Base-by-base conservation (phyloP, 2,888 invertebrate genomes). In the Lasioglossum lativentre region DNA sequence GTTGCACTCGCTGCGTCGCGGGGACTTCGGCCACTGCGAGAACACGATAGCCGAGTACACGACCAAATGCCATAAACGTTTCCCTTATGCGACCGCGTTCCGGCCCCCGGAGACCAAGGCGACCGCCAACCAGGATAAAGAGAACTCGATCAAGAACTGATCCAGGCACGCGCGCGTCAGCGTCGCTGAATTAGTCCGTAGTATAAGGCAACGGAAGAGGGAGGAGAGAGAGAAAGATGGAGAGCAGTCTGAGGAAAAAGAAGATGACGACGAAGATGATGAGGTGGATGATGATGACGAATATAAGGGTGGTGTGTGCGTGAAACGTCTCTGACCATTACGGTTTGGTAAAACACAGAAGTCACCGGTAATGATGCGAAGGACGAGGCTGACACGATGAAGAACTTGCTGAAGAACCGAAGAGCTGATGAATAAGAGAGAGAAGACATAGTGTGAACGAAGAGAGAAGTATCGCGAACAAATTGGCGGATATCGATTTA, bases 71-170 rank as follows among this genome's bases (percentile, higher is more conserved):
- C 97, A 97, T 94, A 95, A 95, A 91, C 96, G 96, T 92, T 98
- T 98, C 95, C 98, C 98, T 45, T 97, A 97, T 95, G 98, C 98
- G 85, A 96, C 97, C 89, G 97, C 97, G 78, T 98, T 98, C 95
- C 95, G 92, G 91, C 95, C 90, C 86, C 92, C 92, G 68, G 93
- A 93, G 74, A 68, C 91, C 40, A 92, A 91, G 78, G 63, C 89
- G 78, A 90, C 89, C 68, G 86, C 86, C 87, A 93, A 95, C 88
- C 94, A 94, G 86, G 94, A 94, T 80, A 94, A 93, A 87, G 94
- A 94, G 77, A 94, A 93, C 82, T 92, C 93, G 70, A 94, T 93
- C 80, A 93, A 93, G 87, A 93, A 94, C 91, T 95, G 94, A 95
- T 94, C 91, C 89, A 91, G 89, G 89, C 87, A 90, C 87, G 88